Evolutionary conservation across 2,888 invertebrate species (phyloP), one percentile per base, ranked within the genome.

Genomic region (Drosophila glabriapex): DNA sequence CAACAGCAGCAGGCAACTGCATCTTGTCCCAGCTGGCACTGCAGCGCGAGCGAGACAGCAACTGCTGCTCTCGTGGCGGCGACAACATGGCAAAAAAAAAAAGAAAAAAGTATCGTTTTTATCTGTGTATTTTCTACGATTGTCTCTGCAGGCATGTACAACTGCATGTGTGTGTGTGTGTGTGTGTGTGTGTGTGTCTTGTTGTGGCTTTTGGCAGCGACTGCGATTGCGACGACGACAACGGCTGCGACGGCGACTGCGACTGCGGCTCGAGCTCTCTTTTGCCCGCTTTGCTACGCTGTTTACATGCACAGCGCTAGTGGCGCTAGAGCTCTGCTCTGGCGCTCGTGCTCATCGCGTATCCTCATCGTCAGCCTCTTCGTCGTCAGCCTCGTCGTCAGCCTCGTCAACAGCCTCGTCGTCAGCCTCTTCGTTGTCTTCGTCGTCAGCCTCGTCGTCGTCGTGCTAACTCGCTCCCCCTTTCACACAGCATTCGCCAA

Each of bases 111-210:
- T 88, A 88, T 89, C 88, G 56, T 89, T 87, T 86, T 87, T 87
- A 87, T 89, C 87, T 86, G 80, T 85, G 85, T 88, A 28, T 56
- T 58, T 86, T 76, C 82, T 83, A 85, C 85, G 89, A 86, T 85
- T 85, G 84, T 82, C 75, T 79, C 73, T 68, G 80, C 73, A 78
- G 82, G 84, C 82, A 84, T 80, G 68, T 62, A 25, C 25, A 46
- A 25, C 9, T 9, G 9, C 2, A 16, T 16, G 46, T 16, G 56
- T 56, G 35, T 29, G 28, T 31, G 37, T 56, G 56, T 56, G 35
- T 29, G 28, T 31, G 37, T 56, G 39, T 68, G 37, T 62, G 35
- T 53, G 29, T 63, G 37, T 37, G 55, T 55, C 46, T 46, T 46
- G 28, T 39, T 55, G 39, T 56, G 56, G 55, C 55, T 46, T 46